These are phyloP conservation scores for Delphinapterus leucas DNA, from an alignment of 2,113 vertebrate species.

Conservation along the genomic window DNA sequence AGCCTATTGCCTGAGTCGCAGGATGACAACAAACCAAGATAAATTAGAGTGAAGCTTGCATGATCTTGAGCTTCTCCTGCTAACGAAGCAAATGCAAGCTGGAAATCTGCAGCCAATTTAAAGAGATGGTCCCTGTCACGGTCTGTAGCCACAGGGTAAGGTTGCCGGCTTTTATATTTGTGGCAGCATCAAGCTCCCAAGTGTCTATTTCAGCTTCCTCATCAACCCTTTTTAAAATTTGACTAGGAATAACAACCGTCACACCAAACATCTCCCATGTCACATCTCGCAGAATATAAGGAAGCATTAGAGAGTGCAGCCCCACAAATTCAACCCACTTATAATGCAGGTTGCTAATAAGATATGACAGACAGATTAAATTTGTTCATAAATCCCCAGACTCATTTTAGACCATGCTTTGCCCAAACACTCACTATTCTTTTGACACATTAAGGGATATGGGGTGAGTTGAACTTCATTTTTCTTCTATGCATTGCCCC, in stretches of 20 bases:
- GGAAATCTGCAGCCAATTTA: not conserved
- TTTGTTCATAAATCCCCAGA: not conserved
- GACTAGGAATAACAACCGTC: not conserved
- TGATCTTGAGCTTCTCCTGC: not conserved
- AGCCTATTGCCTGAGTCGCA: not conserved
- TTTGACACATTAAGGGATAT: not conserved
- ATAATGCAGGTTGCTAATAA: not conserved
- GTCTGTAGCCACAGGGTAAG: not conserved
- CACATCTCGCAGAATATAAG: not conserved
- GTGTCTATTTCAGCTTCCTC: not conserved
- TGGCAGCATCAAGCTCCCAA: not conserved
- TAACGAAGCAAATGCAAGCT: not conserved
- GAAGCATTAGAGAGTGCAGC: not conserved
- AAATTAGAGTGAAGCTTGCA: not conserved
- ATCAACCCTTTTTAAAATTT: not conserved
- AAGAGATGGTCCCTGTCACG: not conserved
- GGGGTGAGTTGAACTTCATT: not conserved
- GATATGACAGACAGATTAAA: not conserved
- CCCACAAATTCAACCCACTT: not conserved
- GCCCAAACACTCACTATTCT: too few species aligned
- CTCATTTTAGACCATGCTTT: not conserved
- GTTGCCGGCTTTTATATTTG: not conserved
- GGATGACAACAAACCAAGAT: constrained; percentile 5
- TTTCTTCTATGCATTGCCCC: not conserved
- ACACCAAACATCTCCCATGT: not conserved